phyloP scores from a whole-genome alignment of 2,888 invertebrate species.

The Ichneumon xanthorius region DNA sequence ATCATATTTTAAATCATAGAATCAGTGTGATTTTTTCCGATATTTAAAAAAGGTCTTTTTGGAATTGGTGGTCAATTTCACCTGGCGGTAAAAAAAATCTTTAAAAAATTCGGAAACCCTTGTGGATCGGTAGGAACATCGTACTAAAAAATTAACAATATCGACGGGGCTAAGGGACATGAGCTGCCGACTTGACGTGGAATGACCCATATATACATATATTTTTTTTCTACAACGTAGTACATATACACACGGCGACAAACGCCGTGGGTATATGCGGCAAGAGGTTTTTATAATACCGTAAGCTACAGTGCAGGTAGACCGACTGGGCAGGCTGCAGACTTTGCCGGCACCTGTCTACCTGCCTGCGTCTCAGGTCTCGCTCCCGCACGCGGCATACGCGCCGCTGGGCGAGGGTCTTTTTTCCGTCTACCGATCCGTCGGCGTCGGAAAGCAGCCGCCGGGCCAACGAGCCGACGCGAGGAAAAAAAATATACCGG shows the following conservation, averaged over 20 bases:
- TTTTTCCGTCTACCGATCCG: constrained; percentile 23
- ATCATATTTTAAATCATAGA: too few relatives aligned
- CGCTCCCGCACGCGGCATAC: constrained; percentile 29
- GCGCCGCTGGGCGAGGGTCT: not conserved
- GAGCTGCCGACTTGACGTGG: too few relatives aligned
- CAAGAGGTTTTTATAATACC: not conserved
- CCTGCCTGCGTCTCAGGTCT: constrained; percentile 45
- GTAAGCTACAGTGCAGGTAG: constrained; percentile 12
- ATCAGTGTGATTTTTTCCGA: too few relatives aligned
- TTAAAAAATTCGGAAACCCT: too few relatives aligned
- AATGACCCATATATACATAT: not conserved
- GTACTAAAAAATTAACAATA: too few relatives aligned
- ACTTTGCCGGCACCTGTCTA: constrained; percentile 62
- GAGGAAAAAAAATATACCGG: not conserved
- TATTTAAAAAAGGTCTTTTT: not conserved
- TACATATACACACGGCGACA: not conserved
- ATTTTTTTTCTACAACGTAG: not conserved
- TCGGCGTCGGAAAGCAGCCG: constrained; percentile 15
- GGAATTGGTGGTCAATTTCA: too few relatives aligned
- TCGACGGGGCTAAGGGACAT: too few relatives aligned
- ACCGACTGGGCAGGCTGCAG: constrained; percentile 60
- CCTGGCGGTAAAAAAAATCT: too few relatives aligned
- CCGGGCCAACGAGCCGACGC: constrained; percentile 27
- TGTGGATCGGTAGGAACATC: too few relatives aligned
- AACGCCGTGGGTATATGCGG: not conserved